Percentiles rank a stretch among this genome's conserved stretches.
Conservation (phyloP, 2,888 invertebrate species). For the Nomada goodeniana region DNA sequence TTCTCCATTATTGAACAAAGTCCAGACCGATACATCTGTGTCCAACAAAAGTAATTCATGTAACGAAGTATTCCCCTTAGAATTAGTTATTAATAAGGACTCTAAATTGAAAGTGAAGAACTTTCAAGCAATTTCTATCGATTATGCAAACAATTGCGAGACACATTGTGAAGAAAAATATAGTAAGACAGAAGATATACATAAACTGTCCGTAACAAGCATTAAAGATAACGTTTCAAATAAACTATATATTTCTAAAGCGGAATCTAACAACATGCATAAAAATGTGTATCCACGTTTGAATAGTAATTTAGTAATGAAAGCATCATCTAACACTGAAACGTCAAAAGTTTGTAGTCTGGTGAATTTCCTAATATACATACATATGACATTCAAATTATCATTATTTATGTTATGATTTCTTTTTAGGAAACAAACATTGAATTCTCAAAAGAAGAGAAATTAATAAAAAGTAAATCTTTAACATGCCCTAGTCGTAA, state of each 20-base stretch:
- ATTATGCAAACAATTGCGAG: conserved; percentile 21
- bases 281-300: conserved; percentile 42
- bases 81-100: conserved; percentile 70
- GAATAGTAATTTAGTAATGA: conserved; percentile 21
- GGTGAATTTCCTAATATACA: conserved; percentile 22
- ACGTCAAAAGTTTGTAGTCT: conserved; percentile 12
- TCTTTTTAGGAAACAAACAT: conserved; percentile 43
- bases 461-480: conserved; percentile 50
- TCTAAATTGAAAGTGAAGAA: conserved; percentile 40
- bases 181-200: conserved; percentile 18
- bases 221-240: conserved; percentile 22
- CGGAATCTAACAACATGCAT: conserved; percentile 41
- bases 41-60: conserved; percentile 13
- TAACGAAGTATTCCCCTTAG: conserved; percentile 64
- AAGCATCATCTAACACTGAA: conserved; percentile 5
- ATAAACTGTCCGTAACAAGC: conserved; percentile 21
- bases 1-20: conserved; percentile 12
- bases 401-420: background rate
- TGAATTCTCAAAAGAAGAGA: conserved; percentile 29
- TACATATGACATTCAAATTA: background rate
- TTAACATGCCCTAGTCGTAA: conserved; percentile 69
- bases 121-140: conserved; percentile 29
- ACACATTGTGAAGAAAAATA: conserved; percentile 26
- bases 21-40: conserved; percentile 3
- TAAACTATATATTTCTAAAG: conserved; percentile 50